These are phyloP conservation scores for Crotalus tigris DNA, from an alignment of 2,113 vertebrate species.

Conservation along the genomic window DNA sequence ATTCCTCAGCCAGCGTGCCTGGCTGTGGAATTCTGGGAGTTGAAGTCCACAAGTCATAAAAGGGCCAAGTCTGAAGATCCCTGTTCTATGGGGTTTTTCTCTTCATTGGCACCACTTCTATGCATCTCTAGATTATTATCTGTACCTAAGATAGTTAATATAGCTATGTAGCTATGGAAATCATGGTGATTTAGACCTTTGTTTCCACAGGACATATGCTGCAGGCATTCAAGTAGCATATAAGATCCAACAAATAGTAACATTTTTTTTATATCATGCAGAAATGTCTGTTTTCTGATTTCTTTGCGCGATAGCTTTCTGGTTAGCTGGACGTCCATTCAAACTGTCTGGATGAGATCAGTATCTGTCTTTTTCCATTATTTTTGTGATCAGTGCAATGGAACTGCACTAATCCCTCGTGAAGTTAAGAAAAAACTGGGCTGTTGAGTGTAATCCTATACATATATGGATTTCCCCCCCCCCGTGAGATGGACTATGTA, in stretches of 20 bases:
- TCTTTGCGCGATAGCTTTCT: background rate
- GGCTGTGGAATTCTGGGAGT: too few relatives aligned
- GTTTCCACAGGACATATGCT: background rate
- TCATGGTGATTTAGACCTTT: background rate
- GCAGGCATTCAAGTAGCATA: background rate
- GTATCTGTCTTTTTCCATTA: background rate
- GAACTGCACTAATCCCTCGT: background rate
- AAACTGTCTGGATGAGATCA: background rate
- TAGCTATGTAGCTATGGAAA: background rate
- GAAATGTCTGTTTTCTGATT: background rate
- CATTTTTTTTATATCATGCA: background rate
- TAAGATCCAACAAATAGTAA: background rate
- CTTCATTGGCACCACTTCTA: background rate
- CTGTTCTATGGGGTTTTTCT: background rate
- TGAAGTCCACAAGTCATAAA: too few relatives aligned
- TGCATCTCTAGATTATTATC: background rate
- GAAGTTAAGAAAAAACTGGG: background rate
- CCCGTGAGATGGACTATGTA: background rate
- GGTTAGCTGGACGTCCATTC: background rate
- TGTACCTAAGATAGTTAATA: background rate
- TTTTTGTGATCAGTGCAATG: background rate
- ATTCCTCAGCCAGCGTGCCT: too few relatives aligned
- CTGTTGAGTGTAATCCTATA: background rate
- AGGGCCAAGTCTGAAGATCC: too few relatives aligned
- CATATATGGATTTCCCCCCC: background rate